These are phyloP conservation scores for Toxotes jaculatrix DNA, from an alignment of 2,113 vertebrate species.

Conservation along the genomic window DNA sequence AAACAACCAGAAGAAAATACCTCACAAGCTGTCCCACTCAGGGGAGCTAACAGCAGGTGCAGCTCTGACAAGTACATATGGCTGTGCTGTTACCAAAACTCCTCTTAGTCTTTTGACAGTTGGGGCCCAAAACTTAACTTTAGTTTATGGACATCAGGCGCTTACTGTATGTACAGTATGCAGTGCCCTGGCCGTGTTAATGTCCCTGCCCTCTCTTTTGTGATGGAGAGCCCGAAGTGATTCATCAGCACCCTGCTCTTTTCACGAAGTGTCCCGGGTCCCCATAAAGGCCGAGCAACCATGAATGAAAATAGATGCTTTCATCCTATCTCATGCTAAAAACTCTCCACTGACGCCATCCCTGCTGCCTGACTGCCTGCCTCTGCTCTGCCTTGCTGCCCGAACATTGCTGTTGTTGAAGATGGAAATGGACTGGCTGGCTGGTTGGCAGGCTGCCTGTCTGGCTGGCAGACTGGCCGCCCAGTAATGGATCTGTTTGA, in stretches of 20 bases:
- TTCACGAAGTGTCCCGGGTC: slow-evolving; percentile 71
- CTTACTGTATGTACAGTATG: background rate
- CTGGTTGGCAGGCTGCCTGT: slow-evolving; percentile 63
- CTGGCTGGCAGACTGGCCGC: slow-evolving; percentile 57
- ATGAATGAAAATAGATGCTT: slow-evolving; percentile 85
- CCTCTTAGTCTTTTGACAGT: background rate
- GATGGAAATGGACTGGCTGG: slow-evolving; percentile 68
- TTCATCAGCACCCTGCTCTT: slow-evolving; percentile 68
- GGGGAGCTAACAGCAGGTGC: background rate
- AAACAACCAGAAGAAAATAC: no score
- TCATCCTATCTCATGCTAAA: slow-evolving; percentile 82
- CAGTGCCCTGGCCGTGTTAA: slow-evolving; percentile 48
- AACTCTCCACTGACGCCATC: slow-evolving; percentile 73
- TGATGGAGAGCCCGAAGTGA: slow-evolving; percentile 62
- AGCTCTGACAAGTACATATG: background rate
- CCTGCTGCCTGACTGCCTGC: slow-evolving; percentile 34
- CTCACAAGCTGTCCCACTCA: no score
- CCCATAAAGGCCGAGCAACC: slow-evolving; percentile 76
- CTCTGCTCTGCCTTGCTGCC: slow-evolving; percentile 44
- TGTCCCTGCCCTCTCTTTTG: slow-evolving; percentile 59
- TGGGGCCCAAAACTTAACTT: background rate
- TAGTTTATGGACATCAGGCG: slow-evolving; percentile 6
- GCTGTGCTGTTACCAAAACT: background rate
- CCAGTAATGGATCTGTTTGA: slow-evolving; percentile 82
- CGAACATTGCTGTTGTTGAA: slow-evolving; percentile 26